Evolutionary conservation across 92 coral and sea anemone genomes (phyloP), one percentile per base, ranked within the genome.

Genomic region (Actinernus sp.): DNA sequence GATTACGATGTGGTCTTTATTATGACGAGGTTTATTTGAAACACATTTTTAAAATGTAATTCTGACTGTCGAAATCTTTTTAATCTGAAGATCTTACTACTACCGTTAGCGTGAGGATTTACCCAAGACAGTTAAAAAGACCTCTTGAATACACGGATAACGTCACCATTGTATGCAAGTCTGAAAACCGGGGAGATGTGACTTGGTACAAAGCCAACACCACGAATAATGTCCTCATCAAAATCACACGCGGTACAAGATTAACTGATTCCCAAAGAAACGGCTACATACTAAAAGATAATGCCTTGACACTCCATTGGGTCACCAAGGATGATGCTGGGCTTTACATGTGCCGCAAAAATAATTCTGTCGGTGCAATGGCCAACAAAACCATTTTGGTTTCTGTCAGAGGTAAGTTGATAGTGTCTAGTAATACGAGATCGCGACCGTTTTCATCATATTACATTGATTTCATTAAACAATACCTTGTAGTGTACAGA

Each of bases 331-430:
- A 67, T 18, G 97, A 90, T 48, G 66, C 79, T 26, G 97, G 92
- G 56, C 41, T 24, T 13, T 90, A 90, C 14, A 69, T 81, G 56
- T 90, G 97, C 25, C 54, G 43, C n/a, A 90, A 90, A 64, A 81
- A 44, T 12, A 90, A 81, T 67, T 18, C 36, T 0, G 16, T 34
- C 34, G 50, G 73, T 14, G 76, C 45, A n/a, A 55, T 82, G 24
- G 71, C 47, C 2, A 61, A 82, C 25, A 25, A 25, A 0, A 69
- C 92, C 5, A 39, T 86, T 12, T 41, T 44, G 30, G 53, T 90
- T 21, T 45, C 38, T 18, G 83, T 90, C 2, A 75, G 71, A 81
- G 97, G 97, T 90, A 79, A 30, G 49, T 0, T n/a, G n/a, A n/a
- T n/a, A n/a, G n/a, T n/a, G n/a, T n/a, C n/a, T n/a, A n/a, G n/a